Evolutionary conservation across 2,888 invertebrate genomes (phyloP).

Genomic region (Microdon myrmicae): DNA sequence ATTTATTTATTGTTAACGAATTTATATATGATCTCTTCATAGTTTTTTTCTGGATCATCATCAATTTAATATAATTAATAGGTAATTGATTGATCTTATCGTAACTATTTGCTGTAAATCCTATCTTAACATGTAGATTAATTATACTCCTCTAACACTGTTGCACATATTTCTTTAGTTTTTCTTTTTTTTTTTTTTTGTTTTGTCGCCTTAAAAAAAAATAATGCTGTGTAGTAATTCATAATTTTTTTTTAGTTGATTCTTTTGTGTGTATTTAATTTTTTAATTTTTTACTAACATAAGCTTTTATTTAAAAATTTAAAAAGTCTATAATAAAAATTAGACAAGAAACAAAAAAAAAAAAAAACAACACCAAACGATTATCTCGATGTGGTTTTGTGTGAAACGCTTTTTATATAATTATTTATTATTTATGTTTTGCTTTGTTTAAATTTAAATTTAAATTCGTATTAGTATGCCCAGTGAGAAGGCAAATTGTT

Average conservation of each 20-base stretch:
- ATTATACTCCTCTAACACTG: conserved; percentile 39
- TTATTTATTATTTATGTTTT: conserved; percentile 6
- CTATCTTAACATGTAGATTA: conserved; percentile 44
- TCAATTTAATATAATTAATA: conserved; percentile 44
- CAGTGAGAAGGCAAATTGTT: conserved; percentile 37
- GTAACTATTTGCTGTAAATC: conserved; percentile 49
- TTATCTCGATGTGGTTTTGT: conserved; percentile 43
- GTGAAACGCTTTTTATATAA: conserved; percentile 20
- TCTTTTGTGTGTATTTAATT: conserved; percentile 16
- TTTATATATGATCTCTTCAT: conserved; percentile 31
- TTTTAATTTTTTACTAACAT: conserved; percentile 9
- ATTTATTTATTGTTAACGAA: too few relatives aligned
- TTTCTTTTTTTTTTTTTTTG: conserved; percentile 15
- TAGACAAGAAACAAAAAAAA: background rate
- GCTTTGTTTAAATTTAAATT: conserved; percentile 39
- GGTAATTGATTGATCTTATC: conserved; percentile 51
- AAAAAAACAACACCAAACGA: conserved; percentile 36
- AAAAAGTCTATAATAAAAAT: conserved; percentile 22
- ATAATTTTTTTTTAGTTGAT: conserved; percentile 19
- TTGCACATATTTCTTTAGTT: conserved; percentile 9
- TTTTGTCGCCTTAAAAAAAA: too few relatives aligned
- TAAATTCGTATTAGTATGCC: conserved; percentile 52
- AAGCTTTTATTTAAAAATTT: conserved; percentile 18
- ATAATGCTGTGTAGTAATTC: too few relatives aligned
- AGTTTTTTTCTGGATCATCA: conserved; percentile 8